Evolutionary conservation across 2,888 invertebrate species (phyloP).

Genomic region (Leptopilina syphax): DNA sequence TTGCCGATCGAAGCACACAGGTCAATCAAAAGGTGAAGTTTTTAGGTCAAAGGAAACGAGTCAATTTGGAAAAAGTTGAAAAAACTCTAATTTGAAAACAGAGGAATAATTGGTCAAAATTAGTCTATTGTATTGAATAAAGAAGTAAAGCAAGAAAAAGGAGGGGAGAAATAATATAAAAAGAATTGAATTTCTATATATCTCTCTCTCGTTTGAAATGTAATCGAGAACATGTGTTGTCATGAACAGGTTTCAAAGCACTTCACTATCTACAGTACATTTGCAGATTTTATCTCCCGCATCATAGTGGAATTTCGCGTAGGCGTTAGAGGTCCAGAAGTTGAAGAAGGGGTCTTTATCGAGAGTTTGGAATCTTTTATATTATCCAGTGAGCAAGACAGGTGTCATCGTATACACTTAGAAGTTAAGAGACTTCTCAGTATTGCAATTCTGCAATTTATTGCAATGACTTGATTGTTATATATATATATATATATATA

Average conservation of each 20-base stretch:
- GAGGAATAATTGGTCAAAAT: too few species aligned
- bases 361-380: constrained; percentile 27
- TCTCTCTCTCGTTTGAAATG: not conserved
- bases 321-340: constrained; percentile 27
- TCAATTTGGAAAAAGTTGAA: too few species aligned
- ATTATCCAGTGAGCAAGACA: constrained; percentile 22
- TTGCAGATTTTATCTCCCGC: constrained; percentile 13
- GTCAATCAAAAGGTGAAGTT: too few species aligned
- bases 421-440: constrained; percentile 18
- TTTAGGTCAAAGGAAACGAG: too few species aligned
- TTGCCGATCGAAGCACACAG: too few species aligned
- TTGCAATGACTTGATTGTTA: constrained; percentile 3
- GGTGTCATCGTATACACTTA: constrained; percentile 30
- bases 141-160: too few species aligned
- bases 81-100: too few species aligned
- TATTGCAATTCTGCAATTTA: constrained; percentile 16
- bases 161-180: not conserved
- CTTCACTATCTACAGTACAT: constrained; percentile 23
- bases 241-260: constrained; percentile 34
- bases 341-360: constrained; percentile 29
- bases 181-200: not conserved
- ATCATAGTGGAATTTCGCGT: constrained; percentile 16
- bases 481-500: not conserved
- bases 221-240: constrained; percentile 31
- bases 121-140: too few species aligned